Evolutionary conservation across 2,888 invertebrate genomes (phyloP).

Genomic region (Phaonia tiefii): DNA sequence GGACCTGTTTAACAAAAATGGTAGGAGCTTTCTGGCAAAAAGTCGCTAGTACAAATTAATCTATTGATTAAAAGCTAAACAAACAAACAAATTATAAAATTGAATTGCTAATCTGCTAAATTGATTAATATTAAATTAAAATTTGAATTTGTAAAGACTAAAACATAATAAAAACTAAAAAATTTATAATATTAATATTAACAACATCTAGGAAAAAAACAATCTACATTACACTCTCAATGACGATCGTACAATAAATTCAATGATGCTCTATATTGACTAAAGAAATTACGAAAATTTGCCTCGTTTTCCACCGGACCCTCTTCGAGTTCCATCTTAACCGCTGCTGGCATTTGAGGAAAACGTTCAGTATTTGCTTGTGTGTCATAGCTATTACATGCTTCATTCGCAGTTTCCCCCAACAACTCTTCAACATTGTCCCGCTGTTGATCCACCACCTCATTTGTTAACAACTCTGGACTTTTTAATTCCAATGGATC

Average conservation of each 20-base stretch:
- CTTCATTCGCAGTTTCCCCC: constrained; percentile 19
- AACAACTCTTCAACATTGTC: background rate
- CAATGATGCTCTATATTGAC: constrained; percentile 71
- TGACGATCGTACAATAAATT: constrained; percentile 72
- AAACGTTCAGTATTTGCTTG: constrained; percentile 9
- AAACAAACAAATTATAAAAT: no score
- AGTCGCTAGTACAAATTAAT: no score
- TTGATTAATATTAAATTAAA: no score
- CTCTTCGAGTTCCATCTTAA: constrained; percentile 68
- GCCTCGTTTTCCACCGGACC: constrained; percentile 71
- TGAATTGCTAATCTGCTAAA: no score
- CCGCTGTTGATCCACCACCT: background rate
- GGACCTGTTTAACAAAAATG: no score
- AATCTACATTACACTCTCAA: constrained; percentile 57
- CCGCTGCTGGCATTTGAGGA: constrained; percentile 62
- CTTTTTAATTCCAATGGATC: constrained; percentile 36
- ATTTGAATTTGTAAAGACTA: no score
- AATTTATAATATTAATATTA: no score
- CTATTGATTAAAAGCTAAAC: no score
- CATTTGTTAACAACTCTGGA: constrained; percentile 13
- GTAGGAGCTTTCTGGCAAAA: no score
- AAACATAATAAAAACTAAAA: no score
- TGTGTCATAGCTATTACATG: background rate
- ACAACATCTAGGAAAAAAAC: background rate
- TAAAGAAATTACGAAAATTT: constrained; percentile 72